Evolutionary conservation across 2,888 invertebrate species (phyloP), one percentile per base, ranked within the genome.

Genomic region (Myathropa florea): DNA sequence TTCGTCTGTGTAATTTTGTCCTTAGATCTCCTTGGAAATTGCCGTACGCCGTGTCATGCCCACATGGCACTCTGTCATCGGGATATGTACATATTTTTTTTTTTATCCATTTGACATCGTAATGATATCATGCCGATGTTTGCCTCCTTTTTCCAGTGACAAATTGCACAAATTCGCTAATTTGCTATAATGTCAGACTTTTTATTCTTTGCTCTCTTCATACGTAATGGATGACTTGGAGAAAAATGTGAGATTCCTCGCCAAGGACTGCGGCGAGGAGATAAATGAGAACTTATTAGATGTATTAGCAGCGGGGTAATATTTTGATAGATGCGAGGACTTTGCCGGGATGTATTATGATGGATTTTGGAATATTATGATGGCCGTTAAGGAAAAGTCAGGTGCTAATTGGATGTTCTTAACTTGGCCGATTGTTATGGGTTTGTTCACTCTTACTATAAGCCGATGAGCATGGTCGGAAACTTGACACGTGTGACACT

Each of bases 131-230:
- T 55, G 57, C 61, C 63, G 53, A 70, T 64, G 73, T 75, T 73
- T 67, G 61, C 80, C 67, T 57, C 80, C 60, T 67, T 63, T 67
- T 75, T 46, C 57, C 61, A 63, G 67, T 73, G 80, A 80, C 80
- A 80, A 75, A 80, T 80, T 75, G 80, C 68, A 80, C 61, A 80
- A 75, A 80, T 80, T 80, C 67, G 67, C 80, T 80, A 80, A 80
- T 80, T 80, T 73, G 73, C 73, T 68, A 68, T 75, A 67, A 80
- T 75, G 73, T 67, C 73, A 73, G 61, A 61, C 46, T 72, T 75
- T 70, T 79, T 73, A 28, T 67, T 73, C 28, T 63, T 67, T 80
- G 23, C 46, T 80, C n/a, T 65, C 18, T 18, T 46, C 57, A 14
- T 33, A 36, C 57, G 68, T 80, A 73, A 75, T 80, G 67, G 73